Conservation (phyloP, 2,113 vertebrate genomes). For the Hippocampus zosterae region DNA sequence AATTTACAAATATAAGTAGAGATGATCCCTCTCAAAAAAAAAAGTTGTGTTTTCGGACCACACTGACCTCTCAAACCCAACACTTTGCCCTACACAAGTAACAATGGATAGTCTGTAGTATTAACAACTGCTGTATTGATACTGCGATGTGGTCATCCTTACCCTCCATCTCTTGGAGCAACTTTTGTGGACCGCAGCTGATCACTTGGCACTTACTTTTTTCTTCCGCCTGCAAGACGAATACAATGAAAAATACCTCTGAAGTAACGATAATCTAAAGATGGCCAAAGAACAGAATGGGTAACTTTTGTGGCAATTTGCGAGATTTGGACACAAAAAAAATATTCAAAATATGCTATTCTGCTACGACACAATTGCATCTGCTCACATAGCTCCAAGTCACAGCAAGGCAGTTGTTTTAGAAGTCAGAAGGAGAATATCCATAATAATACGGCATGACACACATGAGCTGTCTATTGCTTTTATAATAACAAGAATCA, state of each 20-base stretch:
- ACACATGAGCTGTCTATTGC: not conserved
- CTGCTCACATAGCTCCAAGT: not conserved
- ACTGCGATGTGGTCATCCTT: conserved; percentile 17
- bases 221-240: conserved; percentile 60
- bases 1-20: not conserved
- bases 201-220: conserved; percentile 64
- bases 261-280: not conserved
- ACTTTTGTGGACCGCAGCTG: conserved; percentile 55
- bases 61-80: not conserved
- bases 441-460: not conserved
- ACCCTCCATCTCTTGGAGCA: conserved; percentile 64
- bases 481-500: not conserved
- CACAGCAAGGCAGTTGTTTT: not conserved
- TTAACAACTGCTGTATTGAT: not conserved
- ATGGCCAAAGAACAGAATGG: not conserved
- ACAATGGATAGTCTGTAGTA: no score
- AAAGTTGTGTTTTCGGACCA: not conserved
- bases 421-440: not conserved
- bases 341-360: not conserved
- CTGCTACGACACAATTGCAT: not conserved
- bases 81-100: not conserved
- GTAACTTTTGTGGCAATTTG: not conserved
- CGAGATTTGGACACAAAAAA: no score
- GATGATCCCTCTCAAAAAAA: not conserved
- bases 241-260: not conserved